These are phyloP conservation scores for Adelosebastes latens DNA, from an alignment of 2,797 vertebrate genomes.

Conservation along the genomic window DNA sequence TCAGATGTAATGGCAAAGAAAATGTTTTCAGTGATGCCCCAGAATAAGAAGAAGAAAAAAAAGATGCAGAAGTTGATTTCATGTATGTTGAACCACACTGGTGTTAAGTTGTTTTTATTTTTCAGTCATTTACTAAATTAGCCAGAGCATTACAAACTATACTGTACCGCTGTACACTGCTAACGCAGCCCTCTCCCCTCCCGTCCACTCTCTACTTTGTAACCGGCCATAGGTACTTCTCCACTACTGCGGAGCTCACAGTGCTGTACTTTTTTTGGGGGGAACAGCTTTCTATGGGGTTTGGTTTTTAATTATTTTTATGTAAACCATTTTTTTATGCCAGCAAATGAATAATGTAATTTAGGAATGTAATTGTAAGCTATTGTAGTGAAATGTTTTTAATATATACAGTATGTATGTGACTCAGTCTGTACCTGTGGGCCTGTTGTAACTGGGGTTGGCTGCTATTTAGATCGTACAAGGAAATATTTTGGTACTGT, in stretches of 20 bases:
- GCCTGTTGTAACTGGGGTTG: conserved; percentile 75
- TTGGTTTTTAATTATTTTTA: conserved; percentile 80
- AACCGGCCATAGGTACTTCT: conserved; percentile 86
- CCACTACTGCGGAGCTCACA: conserved; percentile 73
- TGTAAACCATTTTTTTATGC: conserved; percentile 69
- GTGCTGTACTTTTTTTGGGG: conserved; percentile 69
- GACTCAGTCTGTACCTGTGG: conserved; percentile 74
- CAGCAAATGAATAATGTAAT: conserved; percentile 80
- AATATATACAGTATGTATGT: conserved; percentile 83
- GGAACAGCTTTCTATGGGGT: conserved; percentile 78
- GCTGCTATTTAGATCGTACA: conserved; percentile 79
- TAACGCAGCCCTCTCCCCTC: conserved; percentile 79
- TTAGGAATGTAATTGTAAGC: conserved; percentile 86
- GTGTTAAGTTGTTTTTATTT: neutral
- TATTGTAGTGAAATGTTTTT: conserved; percentile 87
- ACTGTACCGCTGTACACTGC: conserved; percentile 71
- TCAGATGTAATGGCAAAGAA: conserved; percentile 30
- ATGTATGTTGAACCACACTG: conserved; percentile 19
- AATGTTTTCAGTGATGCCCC: conserved; percentile 2
- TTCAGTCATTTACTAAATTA: neutral
- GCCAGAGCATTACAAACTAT: conserved; percentile 15
- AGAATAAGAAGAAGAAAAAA: neutral
- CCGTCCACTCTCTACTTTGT: conserved; percentile 72
- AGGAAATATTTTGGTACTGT: conserved; percentile 87
- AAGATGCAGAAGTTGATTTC: neutral